Evolutionary conservation across 1,140 invertebrate genomes (phyloP).

Genomic region (Tetramorium alpestre): DNA sequence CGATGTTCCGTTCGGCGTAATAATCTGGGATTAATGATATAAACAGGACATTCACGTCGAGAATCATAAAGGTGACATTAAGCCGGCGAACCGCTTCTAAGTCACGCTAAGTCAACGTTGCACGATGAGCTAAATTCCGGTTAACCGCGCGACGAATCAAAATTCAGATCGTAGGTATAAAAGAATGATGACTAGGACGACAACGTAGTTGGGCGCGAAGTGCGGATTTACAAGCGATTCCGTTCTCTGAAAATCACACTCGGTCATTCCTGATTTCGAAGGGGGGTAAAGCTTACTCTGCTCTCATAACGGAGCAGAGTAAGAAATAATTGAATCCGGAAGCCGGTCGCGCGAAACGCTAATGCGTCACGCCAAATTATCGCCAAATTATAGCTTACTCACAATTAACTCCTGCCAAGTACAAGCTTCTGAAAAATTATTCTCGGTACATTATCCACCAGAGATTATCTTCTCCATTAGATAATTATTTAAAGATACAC

Average conservation of each 20-base stretch:
- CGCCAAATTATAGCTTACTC: background rate
- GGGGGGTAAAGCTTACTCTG: too few relatives aligned
- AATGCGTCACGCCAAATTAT: conserved; percentile 15
- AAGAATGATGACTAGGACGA: background rate
- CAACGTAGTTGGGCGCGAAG: background rate
- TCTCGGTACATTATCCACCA: background rate
- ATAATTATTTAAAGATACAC: background rate
- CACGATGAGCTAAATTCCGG: conserved; percentile 9
- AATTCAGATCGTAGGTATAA: conserved; percentile 11
- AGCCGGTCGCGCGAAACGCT: background rate
- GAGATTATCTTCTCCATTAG: background rate
- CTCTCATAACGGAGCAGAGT: background rate
- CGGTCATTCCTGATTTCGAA: background rate
- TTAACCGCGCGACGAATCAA: conserved; percentile 43
- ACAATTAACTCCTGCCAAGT: conserved; percentile 2
- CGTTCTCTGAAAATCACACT: background rate
- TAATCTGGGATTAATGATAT: conserved; percentile 38
- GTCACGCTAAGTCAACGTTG: conserved; percentile 16
- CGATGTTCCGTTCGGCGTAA: background rate
- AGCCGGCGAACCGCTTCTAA: background rate
- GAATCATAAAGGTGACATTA: conserved; percentile 29
- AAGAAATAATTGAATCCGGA: conserved; percentile 17
- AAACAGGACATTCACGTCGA: conserved; percentile 7
- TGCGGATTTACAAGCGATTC: conserved; percentile 36
- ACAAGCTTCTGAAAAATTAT: conserved; percentile 27